Percentiles rank a stretch among this genome's conserved stretches.
Conservation (phyloP, 2,113 vertebrate species). For the Malurus alboscapulatus region DNA sequence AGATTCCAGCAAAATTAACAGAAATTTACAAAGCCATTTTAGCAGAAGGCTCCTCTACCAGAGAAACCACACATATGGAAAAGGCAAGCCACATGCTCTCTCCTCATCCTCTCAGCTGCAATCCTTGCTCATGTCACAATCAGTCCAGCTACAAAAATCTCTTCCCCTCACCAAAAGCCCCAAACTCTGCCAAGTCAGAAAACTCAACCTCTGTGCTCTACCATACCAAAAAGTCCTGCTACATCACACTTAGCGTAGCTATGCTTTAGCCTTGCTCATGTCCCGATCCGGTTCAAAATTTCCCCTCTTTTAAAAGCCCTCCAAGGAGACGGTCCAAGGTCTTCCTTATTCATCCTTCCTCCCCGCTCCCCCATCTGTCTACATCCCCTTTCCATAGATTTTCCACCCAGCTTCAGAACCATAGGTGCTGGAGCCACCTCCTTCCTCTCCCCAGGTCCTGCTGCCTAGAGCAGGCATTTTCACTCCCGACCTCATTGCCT, state of each 20-base stretch:
- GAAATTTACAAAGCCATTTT: neutral
- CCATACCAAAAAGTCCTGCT: neutral
- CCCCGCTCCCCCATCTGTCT: neutral
- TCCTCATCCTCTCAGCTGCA: neutral
- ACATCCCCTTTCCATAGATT: neutral
- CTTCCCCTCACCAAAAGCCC: neutral
- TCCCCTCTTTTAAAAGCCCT: neutral
- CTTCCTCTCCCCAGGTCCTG: neutral
- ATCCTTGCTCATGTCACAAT: neutral
- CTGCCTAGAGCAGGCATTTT: constrained; percentile 12
- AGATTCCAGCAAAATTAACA: neutral
- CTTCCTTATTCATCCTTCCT: neutral
- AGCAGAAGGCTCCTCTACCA: neutral
- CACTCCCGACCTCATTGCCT: neutral
- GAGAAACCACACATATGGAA: neutral
- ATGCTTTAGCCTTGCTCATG: accelerated
- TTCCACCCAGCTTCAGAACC: neutral
- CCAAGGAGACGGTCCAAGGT: neutral
- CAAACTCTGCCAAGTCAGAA: neutral
- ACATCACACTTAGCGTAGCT: neutral
- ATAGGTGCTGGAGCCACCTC: neutral
- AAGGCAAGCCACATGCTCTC: neutral
- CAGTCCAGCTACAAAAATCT: neutral
- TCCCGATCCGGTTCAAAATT: neutral
- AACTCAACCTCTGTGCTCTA: neutral